Evolutionary conservation across 2,797 vertebrate species (phyloP).

Genomic region (Taeniopygia guttata): DNA sequence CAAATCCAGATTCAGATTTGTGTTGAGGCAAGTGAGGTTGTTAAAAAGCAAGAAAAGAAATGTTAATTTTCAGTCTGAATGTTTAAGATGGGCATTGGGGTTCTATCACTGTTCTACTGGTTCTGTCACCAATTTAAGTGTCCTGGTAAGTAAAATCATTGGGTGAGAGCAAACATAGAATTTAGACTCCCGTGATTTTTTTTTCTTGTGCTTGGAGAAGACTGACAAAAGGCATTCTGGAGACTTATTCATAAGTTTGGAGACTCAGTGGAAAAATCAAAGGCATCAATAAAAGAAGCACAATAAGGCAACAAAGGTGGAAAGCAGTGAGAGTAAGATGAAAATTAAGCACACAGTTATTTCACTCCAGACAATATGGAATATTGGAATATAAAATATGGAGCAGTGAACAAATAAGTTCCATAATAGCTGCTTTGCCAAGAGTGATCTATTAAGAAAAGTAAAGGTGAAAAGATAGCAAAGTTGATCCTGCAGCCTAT

Average conservation of each 20-base stretch:
- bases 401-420: background rate
- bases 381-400: background rate
- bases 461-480: background rate
- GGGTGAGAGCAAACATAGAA: background rate
- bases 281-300: conserved; percentile 4
- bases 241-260: background rate
- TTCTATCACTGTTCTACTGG: background rate
- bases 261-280: background rate
- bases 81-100: background rate
- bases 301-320: background rate
- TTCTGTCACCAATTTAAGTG: background rate
- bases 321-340: background rate
- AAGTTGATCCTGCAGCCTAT: background rate
- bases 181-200: background rate
- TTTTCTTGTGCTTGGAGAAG: background rate
- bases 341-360: background rate
- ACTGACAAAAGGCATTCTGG: background rate
- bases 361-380: background rate
- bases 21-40: background rate
- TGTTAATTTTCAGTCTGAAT: background rate
- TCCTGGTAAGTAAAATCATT: background rate
- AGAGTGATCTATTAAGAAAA: background rate
- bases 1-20: background rate
- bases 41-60: background rate
- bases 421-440: background rate